Evolutionary conservation across 2,888 invertebrate genomes (phyloP).

Genomic region (Drosophila stalkeri): DNA sequence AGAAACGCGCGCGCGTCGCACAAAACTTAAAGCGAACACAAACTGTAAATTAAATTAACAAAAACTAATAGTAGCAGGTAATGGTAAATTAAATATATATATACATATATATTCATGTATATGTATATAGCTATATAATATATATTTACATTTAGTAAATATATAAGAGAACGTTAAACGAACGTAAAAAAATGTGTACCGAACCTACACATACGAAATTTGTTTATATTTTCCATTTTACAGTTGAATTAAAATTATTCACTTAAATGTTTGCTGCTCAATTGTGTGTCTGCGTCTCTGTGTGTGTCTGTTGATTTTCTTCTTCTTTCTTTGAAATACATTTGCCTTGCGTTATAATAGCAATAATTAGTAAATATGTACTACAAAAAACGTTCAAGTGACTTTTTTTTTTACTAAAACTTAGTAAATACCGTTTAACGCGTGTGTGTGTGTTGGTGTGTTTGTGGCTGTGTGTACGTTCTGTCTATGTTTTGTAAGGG

Average conservation of each 20-base stretch:
- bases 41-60: slow-evolving; percentile 75
- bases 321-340: slow-evolving; percentile 40
- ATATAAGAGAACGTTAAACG: slow-evolving; percentile 69
- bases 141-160: slow-evolving; percentile 34
- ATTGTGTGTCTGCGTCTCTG: slow-evolving; percentile 14
- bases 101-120: slow-evolving; percentile 14
- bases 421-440: slow-evolving; percentile 60
- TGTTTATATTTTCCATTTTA: slow-evolving; percentile 56
- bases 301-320: slow-evolving; percentile 15
- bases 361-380: slow-evolving; percentile 68
- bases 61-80: slow-evolving; percentile 75
- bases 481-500: slow-evolving; percentile 21
- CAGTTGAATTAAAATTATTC: slow-evolving; percentile 46
- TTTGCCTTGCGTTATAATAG: slow-evolving; percentile 58
- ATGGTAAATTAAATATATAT: slow-evolving; percentile 43
- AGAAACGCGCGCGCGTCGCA: slow-evolving; percentile 61
- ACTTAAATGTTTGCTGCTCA: slow-evolving; percentile 46
- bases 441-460: not conserved
- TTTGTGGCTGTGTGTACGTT: slow-evolving; percentile 28
- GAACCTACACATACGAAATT: slow-evolving; percentile 43
- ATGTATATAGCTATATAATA: not conserved
- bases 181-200: slow-evolving; percentile 60
- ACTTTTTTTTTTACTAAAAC: slow-evolving; percentile 61
- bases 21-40: slow-evolving; percentile 73
- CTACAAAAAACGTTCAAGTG: slow-evolving; percentile 78